Conservation (phyloP, 1,140 invertebrate genomes). For the Asobara japonica region DNA sequence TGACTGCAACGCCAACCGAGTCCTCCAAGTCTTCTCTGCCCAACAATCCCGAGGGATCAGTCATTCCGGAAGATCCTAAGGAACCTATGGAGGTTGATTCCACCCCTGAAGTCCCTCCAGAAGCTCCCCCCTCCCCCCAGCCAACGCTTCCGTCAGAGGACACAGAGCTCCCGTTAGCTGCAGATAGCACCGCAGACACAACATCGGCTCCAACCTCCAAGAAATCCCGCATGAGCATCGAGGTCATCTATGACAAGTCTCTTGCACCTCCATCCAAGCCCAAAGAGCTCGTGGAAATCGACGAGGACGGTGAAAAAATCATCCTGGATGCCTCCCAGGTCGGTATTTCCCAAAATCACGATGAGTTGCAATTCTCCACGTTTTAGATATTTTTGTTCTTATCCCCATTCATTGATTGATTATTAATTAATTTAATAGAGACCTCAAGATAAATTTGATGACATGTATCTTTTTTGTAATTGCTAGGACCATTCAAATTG, state of each 20-base stretch:
- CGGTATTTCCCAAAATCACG: no score
- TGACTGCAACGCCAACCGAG: no score
- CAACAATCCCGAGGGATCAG: no score
- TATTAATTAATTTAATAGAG: no score
- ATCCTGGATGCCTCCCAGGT: constrained; percentile 48
- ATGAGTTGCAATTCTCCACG: no score
- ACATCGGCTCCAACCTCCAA: neutral
- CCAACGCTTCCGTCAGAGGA: neutral
- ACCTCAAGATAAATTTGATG: no score
- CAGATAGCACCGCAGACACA: neutral
- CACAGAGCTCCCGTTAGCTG: neutral
- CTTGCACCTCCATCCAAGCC: constrained; percentile 37
- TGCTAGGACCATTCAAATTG: no score
- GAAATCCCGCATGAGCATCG: constrained; percentile 48
- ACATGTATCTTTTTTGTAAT: no score
- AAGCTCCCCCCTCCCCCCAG: neutral
- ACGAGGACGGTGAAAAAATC: constrained; percentile 52
- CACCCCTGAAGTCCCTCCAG: neutral
- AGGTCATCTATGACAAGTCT: constrained; percentile 52
- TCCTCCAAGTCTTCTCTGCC: neutral
- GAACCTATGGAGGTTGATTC: no score
- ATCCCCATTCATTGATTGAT: no score
- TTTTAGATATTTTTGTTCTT: no score
- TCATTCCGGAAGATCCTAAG: no score
- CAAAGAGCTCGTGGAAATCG: constrained; percentile 53